These are phyloP conservation scores for Bujurquina vittata DNA, from an alignment of 2,113 vertebrate species.

Conservation along the genomic window DNA sequence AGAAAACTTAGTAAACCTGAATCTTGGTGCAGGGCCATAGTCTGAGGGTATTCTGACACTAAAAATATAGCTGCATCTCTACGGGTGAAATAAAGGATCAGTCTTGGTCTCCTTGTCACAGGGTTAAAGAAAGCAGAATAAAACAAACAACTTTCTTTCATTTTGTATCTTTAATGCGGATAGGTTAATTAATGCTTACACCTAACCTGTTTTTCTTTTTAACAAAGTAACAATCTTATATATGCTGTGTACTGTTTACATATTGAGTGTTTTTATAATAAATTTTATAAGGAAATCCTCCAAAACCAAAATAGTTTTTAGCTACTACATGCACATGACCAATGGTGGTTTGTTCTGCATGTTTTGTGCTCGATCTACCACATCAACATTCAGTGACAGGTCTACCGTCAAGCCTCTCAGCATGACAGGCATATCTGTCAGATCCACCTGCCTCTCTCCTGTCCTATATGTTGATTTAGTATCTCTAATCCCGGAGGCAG, in stretches of 20 bases:
- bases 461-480: conserved; percentile 47
- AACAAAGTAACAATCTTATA: neutral
- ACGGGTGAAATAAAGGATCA: conserved; percentile 11
- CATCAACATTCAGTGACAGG: conserved; percentile 48
- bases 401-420: conserved; percentile 35
- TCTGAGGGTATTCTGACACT: conserved; percentile 52
- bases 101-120: conserved; percentile 21
- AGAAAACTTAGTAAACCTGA: conserved; percentile 15
- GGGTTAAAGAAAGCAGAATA: neutral
- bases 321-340: neutral
- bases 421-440: conserved; percentile 52
- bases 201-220: neutral
- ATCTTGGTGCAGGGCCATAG: conserved; percentile 18
- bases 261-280: neutral
- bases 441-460: conserved; percentile 54
- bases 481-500: conserved; percentile 33
- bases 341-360: conserved; percentile 30
- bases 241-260: fast-evolving
- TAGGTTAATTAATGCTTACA: neutral
- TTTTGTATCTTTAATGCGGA: too few relatives aligned
- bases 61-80: conserved; percentile 33
- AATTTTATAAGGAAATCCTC: neutral
- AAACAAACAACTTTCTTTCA: neutral
- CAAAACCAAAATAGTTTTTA: neutral
- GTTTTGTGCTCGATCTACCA: conserved; percentile 52